Evolutionary conservation across 2,113 vertebrate species (phyloP), one percentile per base, ranked within the genome.

Genomic region (Notarius quadriscutis): DNA sequence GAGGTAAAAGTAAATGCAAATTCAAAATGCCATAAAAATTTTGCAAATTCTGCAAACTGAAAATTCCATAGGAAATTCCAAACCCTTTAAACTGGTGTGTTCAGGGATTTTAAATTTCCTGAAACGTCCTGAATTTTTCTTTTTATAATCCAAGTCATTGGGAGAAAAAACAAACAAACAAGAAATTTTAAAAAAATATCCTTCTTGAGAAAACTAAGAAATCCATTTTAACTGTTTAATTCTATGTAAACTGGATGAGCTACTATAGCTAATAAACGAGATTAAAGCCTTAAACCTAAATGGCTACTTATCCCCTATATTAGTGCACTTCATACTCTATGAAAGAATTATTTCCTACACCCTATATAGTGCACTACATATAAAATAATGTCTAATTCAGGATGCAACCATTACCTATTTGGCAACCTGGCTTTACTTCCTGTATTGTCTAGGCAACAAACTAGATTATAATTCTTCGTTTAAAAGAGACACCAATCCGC

Each of bases 401-500:
- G 20, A 74, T 62, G 15, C 0, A 41, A 58, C 83, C 53, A 17
- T 0, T 15, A 58, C 9, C 83, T 74, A 75, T 55, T 84, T 75
- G 83, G 51, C 83, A 84, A 84, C 67, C 53, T 17, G n/a, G 17
- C 15, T 79, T 62, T 51, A 85, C 83, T 88, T 85, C 83, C 75
- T 62, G 53, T 74, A 58, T 72, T 41, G 74, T 4, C 18, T 4
- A 27, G 20, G 30, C 4, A 72, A 86, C 25, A 27, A 83, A 83
- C 11, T 67, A 22, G 14, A 50, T 20, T 51, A 20, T 14, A 85
- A 4, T 78, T 48, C 20, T 25, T 5, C 1, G 17, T 8, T 25
- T 7, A 79, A 79, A 34, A 79, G 0, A 53, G 20, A 34, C 51
- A 41, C 25, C 48, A 14, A 11, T 20, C 51, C 11, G 51, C 18